Evolutionary conservation across 1,140 invertebrate genomes (phyloP).

Genomic region (Harlomillsia oculata): DNA sequence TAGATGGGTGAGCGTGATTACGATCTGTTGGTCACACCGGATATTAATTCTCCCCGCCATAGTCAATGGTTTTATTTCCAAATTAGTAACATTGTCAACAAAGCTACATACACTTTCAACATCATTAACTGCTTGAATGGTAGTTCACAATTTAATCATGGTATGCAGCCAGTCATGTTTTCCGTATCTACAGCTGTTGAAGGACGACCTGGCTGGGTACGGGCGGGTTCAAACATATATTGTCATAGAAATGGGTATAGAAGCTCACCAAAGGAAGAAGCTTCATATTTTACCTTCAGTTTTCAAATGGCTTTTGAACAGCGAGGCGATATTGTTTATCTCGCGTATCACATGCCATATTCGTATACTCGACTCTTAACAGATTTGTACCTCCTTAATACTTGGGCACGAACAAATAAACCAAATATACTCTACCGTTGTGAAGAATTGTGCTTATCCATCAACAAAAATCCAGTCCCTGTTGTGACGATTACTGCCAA

Average conservation of each 20-base stretch:
- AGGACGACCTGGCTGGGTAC: constrained; percentile 59
- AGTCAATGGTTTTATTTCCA: constrained; percentile 93
- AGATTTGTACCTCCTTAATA: not conserved
- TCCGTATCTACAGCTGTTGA: constrained; percentile 60
- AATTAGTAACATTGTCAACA: constrained; percentile 67
- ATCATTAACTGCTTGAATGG: constrained; percentile 84
- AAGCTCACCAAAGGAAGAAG: constrained; percentile 44
- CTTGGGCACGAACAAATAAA: not conserved
- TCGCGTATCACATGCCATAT: constrained; percentile 86
- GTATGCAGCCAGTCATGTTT: constrained; percentile 85
- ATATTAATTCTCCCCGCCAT: constrained; percentile 68
- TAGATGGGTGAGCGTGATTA: constrained; percentile 66
- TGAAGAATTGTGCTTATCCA: constrained; percentile 59
- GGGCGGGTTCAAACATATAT: constrained; percentile 65
- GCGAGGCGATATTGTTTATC: constrained; percentile 68
- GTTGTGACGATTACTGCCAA: constrained; percentile 65
- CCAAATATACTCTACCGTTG: constrained; percentile 11
- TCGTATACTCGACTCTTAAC: constrained; percentile 64
- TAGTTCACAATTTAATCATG: constrained; percentile 82
- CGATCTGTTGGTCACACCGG: constrained; percentile 74
- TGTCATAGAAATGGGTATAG: constrained; percentile 59
- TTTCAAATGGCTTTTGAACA: constrained; percentile 75
- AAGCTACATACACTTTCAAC: constrained; percentile 69
- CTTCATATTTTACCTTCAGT: constrained; percentile 62
- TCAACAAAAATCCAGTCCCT: constrained; percentile 66